Base-by-base conservation (phyloP, 2,888 invertebrate genomes). In the Cantharis rufa region DNA sequence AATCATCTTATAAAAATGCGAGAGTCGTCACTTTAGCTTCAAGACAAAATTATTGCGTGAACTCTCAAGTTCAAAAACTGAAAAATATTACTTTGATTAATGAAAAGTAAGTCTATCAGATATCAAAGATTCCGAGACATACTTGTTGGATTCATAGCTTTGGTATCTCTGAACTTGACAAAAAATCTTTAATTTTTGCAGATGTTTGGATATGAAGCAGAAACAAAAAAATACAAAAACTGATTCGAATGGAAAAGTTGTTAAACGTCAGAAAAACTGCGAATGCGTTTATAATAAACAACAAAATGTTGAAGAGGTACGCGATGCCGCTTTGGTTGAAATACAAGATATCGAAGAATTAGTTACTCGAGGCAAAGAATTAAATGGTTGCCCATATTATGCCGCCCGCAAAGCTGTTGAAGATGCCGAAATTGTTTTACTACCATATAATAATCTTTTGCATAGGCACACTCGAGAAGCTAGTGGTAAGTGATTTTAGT, bases 351-450 rank as follows among this genome's bases (percentile, higher is more conserved):
- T 98, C 83, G 98, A 98, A 87, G 96, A 98, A 83, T 89, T 97
- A 72, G 93, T 95, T 0, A 89, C 88, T 63, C 89, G 89, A 82
- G 96, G 94, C 0, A 91, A 92, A 83, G 89, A 92, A 78, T 84
- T 93, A 70, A 92, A 93, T 79, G 95, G 95, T 0, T 99, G 99
- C 88, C 96, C 98, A 0, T 99, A 99, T 89, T 99, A 98, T 88
- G 95, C 96, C 0, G 91, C 95, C 1, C 91, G 98, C 83, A 91
- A 92, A 85, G 95, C 97, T 4, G 90, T 96, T 24, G 92, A 93
- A 80, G 93, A 95, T 86, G 95, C 98, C 10, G 95, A 99, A 91
- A 88, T 96, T 9, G 89, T 96, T 72, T 90, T 95, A 69, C 88
- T 94, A 10, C 94, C 95, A 0, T 95, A 95, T 84, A 95, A 96